Base-by-base conservation (phyloP, 92 coral and sea anemone genomes). In the Parazoanthus swiftii region DNA sequence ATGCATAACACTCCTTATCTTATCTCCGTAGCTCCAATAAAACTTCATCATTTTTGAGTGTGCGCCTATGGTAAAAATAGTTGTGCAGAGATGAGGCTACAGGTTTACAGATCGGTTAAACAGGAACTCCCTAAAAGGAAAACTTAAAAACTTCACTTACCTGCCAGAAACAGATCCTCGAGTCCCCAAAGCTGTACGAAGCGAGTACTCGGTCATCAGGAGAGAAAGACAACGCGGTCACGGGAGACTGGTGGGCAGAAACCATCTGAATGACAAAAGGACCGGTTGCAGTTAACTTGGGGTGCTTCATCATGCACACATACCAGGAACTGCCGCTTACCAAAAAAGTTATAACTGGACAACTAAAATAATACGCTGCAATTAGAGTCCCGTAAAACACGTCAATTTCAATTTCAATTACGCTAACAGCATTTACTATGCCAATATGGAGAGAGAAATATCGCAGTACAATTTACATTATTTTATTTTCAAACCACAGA, bases 121-220 rank as follows among this genome's bases (percentile, higher is more conserved):
- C 33, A 23, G 35, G 15, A 5, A 14, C 6, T 33, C 20, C 35
- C 10, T 11, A 74, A 21, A n/a, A 14, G 43, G 20, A n/a, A 76
- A 21, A 14, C 46, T 10, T 39, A 76, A 20, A 23, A 25, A 33
- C 15, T n/a, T 20, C 5, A n/a, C 78, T 68, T 65, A 95, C 99
- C 98, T 97, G 99, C 99, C 99, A 97, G 88, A 97, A 97, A 79
- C 94, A 91, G 65, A 97, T 94, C 86, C 91, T 95, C 3, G 98
- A 94, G 77, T 95, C 98, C 18, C 98, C 99, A 76, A 92, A 95
- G 86, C 97, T 94, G 93, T 97, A 97, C 5, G 99, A 93, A 8
- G 98, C 99, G 36, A 97, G 90, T 5, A 92, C 93, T 20, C 95
- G 95, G 85, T 96, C 97, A 39, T 97, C 99, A 14, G 94, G 95